Percentiles rank a stretch among this genome's conserved stretches.
phyloP scores from a whole-genome alignment of 2,888 invertebrate species.

The Lucinisca nassula region DNA sequence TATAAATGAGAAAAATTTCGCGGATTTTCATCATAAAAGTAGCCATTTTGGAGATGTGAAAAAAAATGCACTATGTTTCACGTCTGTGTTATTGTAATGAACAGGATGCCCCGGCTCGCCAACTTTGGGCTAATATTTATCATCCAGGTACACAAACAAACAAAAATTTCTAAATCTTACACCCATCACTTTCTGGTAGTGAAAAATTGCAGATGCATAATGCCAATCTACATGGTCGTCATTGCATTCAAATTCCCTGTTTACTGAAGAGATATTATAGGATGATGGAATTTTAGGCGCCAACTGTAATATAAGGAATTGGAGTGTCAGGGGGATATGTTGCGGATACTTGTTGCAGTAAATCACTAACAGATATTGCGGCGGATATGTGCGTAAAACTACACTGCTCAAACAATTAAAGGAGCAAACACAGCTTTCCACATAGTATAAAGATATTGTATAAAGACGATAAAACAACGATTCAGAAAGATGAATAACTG shows the following conservation, averaged over 20 bases:
- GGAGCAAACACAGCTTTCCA: too few species aligned
- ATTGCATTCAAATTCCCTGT: constrained; percentile 37
- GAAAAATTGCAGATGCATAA: constrained; percentile 53
- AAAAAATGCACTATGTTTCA: too few species aligned
- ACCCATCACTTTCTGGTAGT: constrained; percentile 52
- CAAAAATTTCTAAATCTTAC: constrained; percentile 37
- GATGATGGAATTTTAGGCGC: constrained; percentile 52
- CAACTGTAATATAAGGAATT: constrained; percentile 50
- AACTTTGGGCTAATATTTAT: constrained; percentile 62
- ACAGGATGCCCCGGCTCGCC: constrained; percentile 64
- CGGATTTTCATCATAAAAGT: too few species aligned
- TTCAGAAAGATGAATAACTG: too few species aligned
- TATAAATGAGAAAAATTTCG: too few species aligned
- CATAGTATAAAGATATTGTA: too few species aligned
- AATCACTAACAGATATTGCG: constrained; percentile 54
- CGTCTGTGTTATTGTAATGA: too few species aligned
- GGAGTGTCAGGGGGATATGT: not conserved
- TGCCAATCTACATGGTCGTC: constrained; percentile 51
- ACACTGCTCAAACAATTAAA: too few species aligned
- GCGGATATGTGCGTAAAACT: constrained; percentile 40
- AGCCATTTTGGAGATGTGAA: too few species aligned
- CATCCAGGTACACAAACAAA: constrained; percentile 49
- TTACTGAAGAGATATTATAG: not conserved
- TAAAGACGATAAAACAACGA: too few species aligned
- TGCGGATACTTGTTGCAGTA: constrained; percentile 28